These are phyloP conservation scores for Pyrgilauda ruficollis DNA, from an alignment of 2,113 vertebrate species.

Conservation along the genomic window DNA sequence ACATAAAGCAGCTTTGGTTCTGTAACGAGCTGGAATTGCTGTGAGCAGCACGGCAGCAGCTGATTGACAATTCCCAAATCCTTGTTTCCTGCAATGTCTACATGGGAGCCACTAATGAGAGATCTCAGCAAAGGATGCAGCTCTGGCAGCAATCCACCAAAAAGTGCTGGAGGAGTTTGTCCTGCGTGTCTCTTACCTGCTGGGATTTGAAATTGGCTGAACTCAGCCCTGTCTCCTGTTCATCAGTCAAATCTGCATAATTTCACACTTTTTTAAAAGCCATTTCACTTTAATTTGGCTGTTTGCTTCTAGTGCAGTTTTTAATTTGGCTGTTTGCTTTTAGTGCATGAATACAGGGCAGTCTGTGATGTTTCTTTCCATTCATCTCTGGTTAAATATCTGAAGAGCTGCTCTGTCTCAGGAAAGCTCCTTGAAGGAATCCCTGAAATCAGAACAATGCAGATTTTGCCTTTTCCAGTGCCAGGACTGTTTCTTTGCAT, in stretches of 20 bases:
- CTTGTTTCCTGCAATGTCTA: not conserved
- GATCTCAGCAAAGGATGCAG: not conserved
- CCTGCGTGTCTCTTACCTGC: not conserved
- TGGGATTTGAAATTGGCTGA: not conserved
- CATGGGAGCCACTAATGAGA: not conserved
- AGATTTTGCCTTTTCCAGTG: not conserved
- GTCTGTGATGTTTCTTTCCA: not conserved
- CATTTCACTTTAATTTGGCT: not conserved
- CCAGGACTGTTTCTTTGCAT: not conserved
- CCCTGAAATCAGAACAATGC: not conserved
- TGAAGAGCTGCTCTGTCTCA: not conserved
- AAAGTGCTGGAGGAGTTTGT: not conserved
- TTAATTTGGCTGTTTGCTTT: not conserved
- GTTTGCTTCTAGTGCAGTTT: not conserved
- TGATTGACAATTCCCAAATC: not conserved
- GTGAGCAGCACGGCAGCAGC: not conserved
- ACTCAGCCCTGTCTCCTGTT: not conserved
- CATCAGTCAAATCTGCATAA: not conserved
- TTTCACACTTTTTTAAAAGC: not conserved
- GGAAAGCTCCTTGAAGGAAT: not conserved
- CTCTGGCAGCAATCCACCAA: not conserved
- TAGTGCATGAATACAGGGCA: not conserved
- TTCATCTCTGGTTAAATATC: not conserved
- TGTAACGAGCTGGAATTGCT: not conserved
- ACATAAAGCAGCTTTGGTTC: not conserved